Conservation (phyloP, 2,113 vertebrate genomes). For the Phrynosoma blainvillii region DNA sequence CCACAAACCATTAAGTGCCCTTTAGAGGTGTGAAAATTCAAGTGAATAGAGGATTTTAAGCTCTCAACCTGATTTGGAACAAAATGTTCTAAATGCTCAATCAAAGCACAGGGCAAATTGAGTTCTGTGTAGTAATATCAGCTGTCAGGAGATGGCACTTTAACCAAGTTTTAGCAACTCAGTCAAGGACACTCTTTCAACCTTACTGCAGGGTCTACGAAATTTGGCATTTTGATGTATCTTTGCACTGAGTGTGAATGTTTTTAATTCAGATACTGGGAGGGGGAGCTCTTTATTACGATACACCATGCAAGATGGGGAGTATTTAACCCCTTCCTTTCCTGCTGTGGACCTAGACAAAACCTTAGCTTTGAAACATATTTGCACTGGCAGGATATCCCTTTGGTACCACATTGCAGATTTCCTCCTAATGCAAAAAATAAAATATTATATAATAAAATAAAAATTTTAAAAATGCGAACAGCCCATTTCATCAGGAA, state of each 20-base stretch:
- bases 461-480: no score
- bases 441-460: no score
- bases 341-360: no score
- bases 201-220: not conserved
- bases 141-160: conserved; percentile 61
- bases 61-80: not conserved
- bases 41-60: not conserved
- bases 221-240: rapidly evolving
- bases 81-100: not conserved
- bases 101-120: not conserved
- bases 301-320: not conserved
- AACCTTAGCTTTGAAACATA: no score
- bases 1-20: no score
- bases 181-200: not conserved
- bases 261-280: not conserved
- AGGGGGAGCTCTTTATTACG: not conserved
- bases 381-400: no score
- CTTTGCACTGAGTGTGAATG: not conserved
- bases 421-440: no score
- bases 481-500: no score
- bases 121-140: not conserved
- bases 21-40: not conserved
- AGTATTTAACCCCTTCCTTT: not conserved
- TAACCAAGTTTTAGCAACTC: not conserved
- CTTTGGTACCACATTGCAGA: no score